Conservation (phyloP, 1,140 invertebrate genomes). For the Andrena cerasifolii region DNA sequence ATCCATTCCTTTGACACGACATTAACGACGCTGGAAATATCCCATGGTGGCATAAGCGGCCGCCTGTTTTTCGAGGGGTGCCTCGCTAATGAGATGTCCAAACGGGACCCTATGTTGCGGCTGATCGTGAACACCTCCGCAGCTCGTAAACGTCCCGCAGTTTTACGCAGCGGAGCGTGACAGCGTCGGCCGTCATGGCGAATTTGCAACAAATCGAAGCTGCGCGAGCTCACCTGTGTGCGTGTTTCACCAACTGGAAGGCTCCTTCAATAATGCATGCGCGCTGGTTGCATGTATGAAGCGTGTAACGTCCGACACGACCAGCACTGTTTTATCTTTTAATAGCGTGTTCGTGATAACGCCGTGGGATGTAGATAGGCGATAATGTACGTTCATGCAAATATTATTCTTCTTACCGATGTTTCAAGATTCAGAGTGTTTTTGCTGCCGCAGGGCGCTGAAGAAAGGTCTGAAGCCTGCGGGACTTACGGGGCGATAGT, state of each 20-base stretch:
- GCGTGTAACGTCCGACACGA: neutral
- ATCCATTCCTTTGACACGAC: constrained; percentile 12
- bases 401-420: constrained; percentile 2
- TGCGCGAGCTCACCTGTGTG: neutral
- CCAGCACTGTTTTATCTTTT: constrained; percentile 21
- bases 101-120: constrained; percentile 26
- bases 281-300: constrained; percentile 12
- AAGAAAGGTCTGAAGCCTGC: no score
- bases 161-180: constrained; percentile 48
- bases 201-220: constrained; percentile 45
- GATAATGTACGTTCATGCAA: neutral
- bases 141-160: constrained; percentile 49
- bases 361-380: neutral
- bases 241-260: constrained; percentile 14
- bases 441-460: no score
- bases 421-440: constrained; percentile 15
- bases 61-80: constrained; percentile 42
- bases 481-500: no score
- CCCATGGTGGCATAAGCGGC: neutral
- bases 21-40: neutral
- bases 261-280: constrained; percentile 34
- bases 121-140: constrained; percentile 41
- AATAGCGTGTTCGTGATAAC: constrained; percentile 21
- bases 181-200: constrained; percentile 34
- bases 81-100: constrained; percentile 54